These are phyloP conservation scores for Stegodyphus dumicola DNA, from an alignment of 1,140 invertebrate genomes.

Conservation along the genomic window DNA sequence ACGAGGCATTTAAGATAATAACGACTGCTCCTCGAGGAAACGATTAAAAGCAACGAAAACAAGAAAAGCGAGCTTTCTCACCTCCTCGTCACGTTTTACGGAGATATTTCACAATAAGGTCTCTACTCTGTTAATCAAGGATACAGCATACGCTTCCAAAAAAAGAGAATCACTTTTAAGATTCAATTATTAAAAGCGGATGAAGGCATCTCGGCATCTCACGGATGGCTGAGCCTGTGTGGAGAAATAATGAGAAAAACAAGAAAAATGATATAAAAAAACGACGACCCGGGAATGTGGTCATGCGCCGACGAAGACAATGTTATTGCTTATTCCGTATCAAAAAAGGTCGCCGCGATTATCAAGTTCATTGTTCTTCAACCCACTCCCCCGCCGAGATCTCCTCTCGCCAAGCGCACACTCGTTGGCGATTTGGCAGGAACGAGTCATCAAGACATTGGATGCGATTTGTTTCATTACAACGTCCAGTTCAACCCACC, in stretches of 20 bases:
- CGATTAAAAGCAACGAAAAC: conserved; percentile 17
- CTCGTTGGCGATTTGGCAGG: no score
- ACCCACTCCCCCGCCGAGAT: not conserved
- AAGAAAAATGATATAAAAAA: conserved; percentile 24
- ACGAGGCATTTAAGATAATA: conserved; percentile 36
- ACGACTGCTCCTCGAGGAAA: not conserved
- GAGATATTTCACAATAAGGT: conserved; percentile 29
- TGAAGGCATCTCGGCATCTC: conserved; percentile 39
- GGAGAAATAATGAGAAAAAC: conserved; percentile 30
- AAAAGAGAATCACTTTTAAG: conserved; percentile 16
- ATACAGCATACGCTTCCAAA: not conserved
- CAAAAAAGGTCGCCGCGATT: conserved; percentile 26
- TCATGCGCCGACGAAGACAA: conserved; percentile 48
- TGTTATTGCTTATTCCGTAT: conserved; percentile 34
- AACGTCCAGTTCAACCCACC: no score
- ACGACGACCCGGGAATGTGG: conserved; percentile 6
- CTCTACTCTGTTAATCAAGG: conserved; percentile 54
- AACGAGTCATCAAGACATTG: no score
- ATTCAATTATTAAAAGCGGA: conserved; percentile 56
- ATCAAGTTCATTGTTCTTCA: conserved; percentile 39
- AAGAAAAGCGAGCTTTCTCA: conserved; percentile 6
- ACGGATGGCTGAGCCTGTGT: conserved; percentile 23
- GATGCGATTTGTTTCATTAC: no score
- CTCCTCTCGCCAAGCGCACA: no score
- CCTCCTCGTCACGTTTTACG: conserved; percentile 24